Base-by-base conservation (phyloP, 2,797 vertebrate genomes). In the Amazonetta brasiliensis region DNA sequence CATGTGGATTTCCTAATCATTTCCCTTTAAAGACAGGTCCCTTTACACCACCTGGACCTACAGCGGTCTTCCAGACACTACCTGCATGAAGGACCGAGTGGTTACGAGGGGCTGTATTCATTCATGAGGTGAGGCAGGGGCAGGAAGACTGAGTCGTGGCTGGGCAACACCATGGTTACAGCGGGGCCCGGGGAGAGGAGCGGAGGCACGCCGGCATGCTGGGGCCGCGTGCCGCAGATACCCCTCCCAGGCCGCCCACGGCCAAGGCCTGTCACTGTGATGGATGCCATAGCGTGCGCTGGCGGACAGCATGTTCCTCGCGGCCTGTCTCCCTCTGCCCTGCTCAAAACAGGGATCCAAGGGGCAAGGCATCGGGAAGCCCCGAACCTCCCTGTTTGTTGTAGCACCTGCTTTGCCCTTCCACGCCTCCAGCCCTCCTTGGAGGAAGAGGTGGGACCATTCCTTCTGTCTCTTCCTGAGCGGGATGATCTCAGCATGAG, bases 401-500 rank as follows among this genome's bases (percentile, higher is more conserved):
- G 5, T 43, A 84, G 68, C 39, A 82, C 54, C 74, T 92, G 68
- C 60, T 89, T 92, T 80, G 16, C 33, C 84, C 66, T 59, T 94
- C 71, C 79, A 30, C 33, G 72, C 86, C 4, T 2, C 5, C 43
- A 71, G 30, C 39, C 58, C 74, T 95, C 88, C 92, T 84, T 7
- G 11, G 50, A 89, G 89, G 90, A 96, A 84, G 83, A 92, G 78
- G 62, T 89, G 48, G 84, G n/a, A 89, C 68, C 13, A 39, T 76
- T 96, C 69, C 76, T 80, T 75, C 59, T 76, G 28, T 71, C 62
- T 94, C 75, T 71, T 66, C n/a, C 69, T 95, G 76, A 93, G 91
- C 50, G 48, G 50, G 41, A 76, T 96, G 84, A 95, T 90, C 78
- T 94, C 64, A 60, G 72, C 59, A 31, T 96, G 92, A 97, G 64